A percentile compares a stretch with the other conserved stretches of the same genome.
These are phyloP conservation scores for Ephestia elutella DNA, from an alignment of 1,140 invertebrate species.

Conservation along the genomic window DNA sequence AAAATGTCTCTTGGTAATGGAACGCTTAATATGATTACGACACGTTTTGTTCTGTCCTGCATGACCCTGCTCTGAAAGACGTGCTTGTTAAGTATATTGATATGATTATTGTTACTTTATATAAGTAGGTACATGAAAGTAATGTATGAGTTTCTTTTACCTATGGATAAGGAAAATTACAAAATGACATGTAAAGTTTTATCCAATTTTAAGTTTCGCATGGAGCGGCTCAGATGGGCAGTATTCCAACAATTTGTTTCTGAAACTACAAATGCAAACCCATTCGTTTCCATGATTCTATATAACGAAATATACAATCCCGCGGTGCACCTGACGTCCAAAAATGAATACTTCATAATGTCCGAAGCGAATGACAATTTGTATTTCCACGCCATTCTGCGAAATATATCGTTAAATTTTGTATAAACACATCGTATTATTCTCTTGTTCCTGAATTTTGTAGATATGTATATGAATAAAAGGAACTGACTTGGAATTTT, in stretches of 20 bases:
- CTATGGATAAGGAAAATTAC: neutral
- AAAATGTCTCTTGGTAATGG: constrained; percentile 9
- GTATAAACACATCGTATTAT: neutral
- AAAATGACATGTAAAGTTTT: neutral
- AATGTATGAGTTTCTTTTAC: neutral
- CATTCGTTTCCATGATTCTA: constrained; percentile 18
- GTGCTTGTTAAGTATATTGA: too few species aligned
- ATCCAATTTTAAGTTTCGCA: constrained; percentile 11
- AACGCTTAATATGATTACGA: neutral
- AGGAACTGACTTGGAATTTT: neutral
- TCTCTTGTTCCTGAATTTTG: constrained; percentile 7
- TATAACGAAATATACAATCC: constrained; percentile 14
- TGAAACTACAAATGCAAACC: constrained; percentile 14
- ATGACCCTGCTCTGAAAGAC: too few species aligned
- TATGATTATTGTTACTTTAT: too few species aligned
- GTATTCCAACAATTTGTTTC: constrained; percentile 18
- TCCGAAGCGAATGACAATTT: neutral
- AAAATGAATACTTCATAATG: constrained; percentile 8
- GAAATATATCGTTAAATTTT: neutral
- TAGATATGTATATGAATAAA: neutral
- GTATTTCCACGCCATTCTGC: neutral
- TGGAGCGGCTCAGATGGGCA: constrained; percentile 11
- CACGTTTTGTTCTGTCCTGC: too few species aligned
- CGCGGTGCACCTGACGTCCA: constrained; percentile 11
- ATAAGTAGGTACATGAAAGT: too few species aligned